phyloP scores from a whole-genome alignment of 2,113 vertebrate species.

The Hydrolagus affinis region DNA sequence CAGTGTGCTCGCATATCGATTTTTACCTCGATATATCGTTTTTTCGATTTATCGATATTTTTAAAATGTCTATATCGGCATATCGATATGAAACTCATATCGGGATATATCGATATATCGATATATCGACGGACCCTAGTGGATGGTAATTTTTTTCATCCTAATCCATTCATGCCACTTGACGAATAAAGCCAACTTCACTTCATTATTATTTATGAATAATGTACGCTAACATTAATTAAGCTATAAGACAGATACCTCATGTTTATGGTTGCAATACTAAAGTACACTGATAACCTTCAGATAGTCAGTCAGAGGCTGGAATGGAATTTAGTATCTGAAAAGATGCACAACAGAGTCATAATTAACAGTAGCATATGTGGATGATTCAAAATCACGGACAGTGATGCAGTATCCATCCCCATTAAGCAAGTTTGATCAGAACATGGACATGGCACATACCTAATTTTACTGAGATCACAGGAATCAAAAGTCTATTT shows the following conservation, averaged over 20 bases:
- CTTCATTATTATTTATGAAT: background rate
- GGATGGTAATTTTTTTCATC: background rate
- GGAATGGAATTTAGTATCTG: background rate
- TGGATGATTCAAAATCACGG: background rate
- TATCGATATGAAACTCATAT: no score
- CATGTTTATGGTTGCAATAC: background rate
- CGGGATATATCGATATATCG: no score
- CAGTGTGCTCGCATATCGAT: no score
- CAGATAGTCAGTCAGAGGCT: background rate
- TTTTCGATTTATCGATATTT: no score
- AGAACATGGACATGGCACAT: background rate
- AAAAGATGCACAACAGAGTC: background rate
- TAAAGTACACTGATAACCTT: background rate
- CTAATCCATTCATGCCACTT: background rate
- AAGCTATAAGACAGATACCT: background rate
- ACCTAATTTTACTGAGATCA: background rate
- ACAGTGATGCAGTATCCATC: background rate
- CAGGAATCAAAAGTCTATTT: background rate
- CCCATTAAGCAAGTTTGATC: background rate
- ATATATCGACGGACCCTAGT: no score
- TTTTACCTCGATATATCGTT: no score
- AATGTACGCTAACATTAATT: background rate
- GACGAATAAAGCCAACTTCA: background rate
- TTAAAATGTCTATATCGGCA: no score
- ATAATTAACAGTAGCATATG: background rate